Conservation (phyloP, 2,888 invertebrate species). For the Eumacrocentrus americanus region DNA sequence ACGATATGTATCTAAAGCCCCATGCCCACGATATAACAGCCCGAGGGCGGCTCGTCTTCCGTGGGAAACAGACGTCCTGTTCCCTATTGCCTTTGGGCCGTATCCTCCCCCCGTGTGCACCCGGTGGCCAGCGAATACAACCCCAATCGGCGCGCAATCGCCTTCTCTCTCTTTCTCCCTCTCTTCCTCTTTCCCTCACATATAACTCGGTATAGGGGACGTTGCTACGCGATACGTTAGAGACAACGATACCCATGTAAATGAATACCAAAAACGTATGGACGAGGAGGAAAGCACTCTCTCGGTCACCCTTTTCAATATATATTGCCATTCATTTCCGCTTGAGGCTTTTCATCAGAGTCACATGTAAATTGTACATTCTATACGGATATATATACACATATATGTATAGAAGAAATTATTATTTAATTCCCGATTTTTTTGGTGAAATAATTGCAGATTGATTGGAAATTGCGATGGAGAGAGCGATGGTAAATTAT, state of each 20-base stretch:
- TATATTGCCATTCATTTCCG: background rate
- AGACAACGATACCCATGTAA: constrained; percentile 34
- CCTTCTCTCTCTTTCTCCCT: constrained; percentile 1
- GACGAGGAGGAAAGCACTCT: background rate
- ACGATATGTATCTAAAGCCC: constrained; percentile 18
- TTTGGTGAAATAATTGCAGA: background rate
- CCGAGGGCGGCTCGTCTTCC: constrained; percentile 46
- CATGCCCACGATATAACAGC: constrained; percentile 43
- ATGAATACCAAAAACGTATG: constrained; percentile 21
- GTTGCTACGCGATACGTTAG: constrained; percentile 36
- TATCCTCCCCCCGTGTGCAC: constrained; percentile 37
- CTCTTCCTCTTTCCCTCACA: constrained; percentile 1
- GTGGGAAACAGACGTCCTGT: constrained; percentile 53
- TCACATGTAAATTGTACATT: background rate
- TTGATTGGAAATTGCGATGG: constrained; percentile 8
- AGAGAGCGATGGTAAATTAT: constrained; percentile 10
- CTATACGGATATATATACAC: background rate
- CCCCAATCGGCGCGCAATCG: constrained; percentile 23
- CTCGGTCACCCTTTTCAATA: background rate
- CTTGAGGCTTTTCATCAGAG: background rate
- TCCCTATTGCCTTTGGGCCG: constrained; percentile 49
- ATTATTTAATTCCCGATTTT: background rate
- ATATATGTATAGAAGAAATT: background rate
- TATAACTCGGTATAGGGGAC: constrained; percentile 20
- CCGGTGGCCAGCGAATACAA: constrained; percentile 31